A percentile compares a stretch with the other conserved stretches of the same genome.
These are phyloP conservation scores for Steatocranus sp. DNA, from an alignment of 2,797 vertebrate species.

Conservation along the genomic window DNA sequence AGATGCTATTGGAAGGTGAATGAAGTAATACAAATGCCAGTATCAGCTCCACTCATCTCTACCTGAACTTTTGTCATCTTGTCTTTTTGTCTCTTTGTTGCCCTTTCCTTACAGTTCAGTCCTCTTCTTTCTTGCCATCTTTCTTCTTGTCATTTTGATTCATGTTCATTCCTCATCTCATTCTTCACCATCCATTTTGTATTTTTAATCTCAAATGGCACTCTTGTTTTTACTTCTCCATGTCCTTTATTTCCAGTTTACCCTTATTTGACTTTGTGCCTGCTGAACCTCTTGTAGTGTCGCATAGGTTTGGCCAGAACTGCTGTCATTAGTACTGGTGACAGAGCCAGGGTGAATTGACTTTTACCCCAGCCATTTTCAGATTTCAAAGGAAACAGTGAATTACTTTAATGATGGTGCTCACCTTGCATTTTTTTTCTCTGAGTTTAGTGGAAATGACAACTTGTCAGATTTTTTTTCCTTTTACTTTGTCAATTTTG, in stretches of 20 bases:
- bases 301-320: background rate
- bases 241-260: background rate
- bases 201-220: background rate
- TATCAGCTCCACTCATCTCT: conserved; percentile 12
- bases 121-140: background rate
- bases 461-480: background rate
- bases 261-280: background rate
- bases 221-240: background rate
- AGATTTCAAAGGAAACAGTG: background rate
- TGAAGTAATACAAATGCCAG: conserved; percentile 64
- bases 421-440: background rate
- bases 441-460: conserved; percentile 8
- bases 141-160: background rate
- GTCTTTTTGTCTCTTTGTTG: background rate
- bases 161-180: background rate
- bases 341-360: background rate
- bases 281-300: background rate
- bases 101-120: background rate
- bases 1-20: conserved; percentile 32
- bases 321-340: background rate
- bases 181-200: background rate
- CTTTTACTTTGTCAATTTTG: background rate
- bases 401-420: background rate
- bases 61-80: background rate
- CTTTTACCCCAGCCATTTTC: conserved; percentile 1